A percentile compares a stretch with the other conserved stretches of the same genome.
Evolutionary conservation across 2,888 invertebrate genomes (phyloP).

Genomic region (Pomacea canaliculata): DNA sequence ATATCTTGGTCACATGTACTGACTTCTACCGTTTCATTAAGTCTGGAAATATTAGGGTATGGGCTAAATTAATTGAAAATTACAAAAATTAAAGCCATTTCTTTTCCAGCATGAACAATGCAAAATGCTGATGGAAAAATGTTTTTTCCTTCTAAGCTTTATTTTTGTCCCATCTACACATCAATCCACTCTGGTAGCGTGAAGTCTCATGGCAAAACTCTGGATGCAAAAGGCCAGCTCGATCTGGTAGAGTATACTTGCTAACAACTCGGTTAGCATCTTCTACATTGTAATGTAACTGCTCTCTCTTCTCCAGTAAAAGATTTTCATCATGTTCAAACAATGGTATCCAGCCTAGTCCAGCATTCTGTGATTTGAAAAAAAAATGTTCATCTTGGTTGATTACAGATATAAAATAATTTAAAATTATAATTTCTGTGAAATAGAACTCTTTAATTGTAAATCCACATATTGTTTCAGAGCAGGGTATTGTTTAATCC

Average conservation of each 20-base stretch:
- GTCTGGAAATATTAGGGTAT: too few relatives aligned
- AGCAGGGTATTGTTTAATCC: too few relatives aligned
- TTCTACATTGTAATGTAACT: conserved; percentile 68
- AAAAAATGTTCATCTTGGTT: neutral
- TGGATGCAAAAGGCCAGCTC: conserved; percentile 61
- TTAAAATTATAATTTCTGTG: too few relatives aligned
- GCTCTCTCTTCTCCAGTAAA: conserved; percentile 68
- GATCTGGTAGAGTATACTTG: conserved; percentile 59
- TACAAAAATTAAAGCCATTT: too few relatives aligned
- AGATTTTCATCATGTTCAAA: conserved; percentile 69
- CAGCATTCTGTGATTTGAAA: conserved; percentile 59
- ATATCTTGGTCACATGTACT: too few relatives aligned
- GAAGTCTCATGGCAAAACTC: conserved; percentile 62
- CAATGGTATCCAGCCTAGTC: conserved; percentile 62
- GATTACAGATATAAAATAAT: too few relatives aligned
- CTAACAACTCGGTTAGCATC: conserved; percentile 60
- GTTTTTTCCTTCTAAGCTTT: neutral
- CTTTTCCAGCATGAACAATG: too few relatives aligned
- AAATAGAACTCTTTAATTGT: too few relatives aligned
- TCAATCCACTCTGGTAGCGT: conserved; percentile 64
- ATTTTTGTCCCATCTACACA: conserved; percentile 54
- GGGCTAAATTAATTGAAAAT: too few relatives aligned
- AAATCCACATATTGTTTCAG: too few relatives aligned
- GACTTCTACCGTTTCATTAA: too few relatives aligned
- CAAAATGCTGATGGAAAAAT: neutral